Evolutionary conservation across 1,140 invertebrate species (phyloP).

Genomic region (Sitophilus oryzae): DNA sequence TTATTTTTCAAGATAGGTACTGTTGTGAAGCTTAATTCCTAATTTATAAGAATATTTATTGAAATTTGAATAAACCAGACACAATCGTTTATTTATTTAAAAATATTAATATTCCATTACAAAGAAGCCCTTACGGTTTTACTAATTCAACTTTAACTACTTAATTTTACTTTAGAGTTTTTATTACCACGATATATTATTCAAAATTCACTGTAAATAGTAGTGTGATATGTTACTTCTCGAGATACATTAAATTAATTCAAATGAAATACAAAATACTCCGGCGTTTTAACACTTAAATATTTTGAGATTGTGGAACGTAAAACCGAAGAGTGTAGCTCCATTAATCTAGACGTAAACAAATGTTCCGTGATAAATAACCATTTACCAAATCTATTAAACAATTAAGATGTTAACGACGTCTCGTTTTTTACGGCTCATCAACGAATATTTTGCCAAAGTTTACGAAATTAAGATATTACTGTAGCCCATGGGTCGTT

Average conservation of each 20-base stretch:
- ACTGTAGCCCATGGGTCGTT: not conserved
- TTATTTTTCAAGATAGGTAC: too few relatives aligned
- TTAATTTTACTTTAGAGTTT: too few relatives aligned
- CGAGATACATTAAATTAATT: slow-evolving; percentile 1
- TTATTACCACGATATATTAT: too few relatives aligned
- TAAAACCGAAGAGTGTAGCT: slow-evolving; percentile 6
- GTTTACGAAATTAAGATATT: slow-evolving; percentile 16
- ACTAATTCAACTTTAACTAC: too few relatives aligned
- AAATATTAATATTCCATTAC: too few relatives aligned
- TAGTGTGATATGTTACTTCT: too few relatives aligned
- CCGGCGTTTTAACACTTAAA: not conserved
- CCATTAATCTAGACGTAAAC: slow-evolving; percentile 19
- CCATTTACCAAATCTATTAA: slow-evolving; percentile 22
- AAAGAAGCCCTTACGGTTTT: too few relatives aligned
- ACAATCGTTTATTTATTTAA: too few relatives aligned
- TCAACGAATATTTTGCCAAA: slow-evolving; percentile 10
- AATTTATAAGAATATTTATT: too few relatives aligned
- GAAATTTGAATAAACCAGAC: too few relatives aligned
- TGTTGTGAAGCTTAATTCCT: too few relatives aligned
- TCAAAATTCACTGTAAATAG: too few relatives aligned
- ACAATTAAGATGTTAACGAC: slow-evolving; percentile 19
- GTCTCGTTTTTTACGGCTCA: slow-evolving; percentile 10
- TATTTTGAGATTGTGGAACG: slow-evolving; percentile 1
- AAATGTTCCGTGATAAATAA: slow-evolving; percentile 23
- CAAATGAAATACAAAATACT: slow-evolving; percentile 1